Conservation (phyloP, 2,113 vertebrate species). For the Cyanoramphus novaezelandiae region DNA sequence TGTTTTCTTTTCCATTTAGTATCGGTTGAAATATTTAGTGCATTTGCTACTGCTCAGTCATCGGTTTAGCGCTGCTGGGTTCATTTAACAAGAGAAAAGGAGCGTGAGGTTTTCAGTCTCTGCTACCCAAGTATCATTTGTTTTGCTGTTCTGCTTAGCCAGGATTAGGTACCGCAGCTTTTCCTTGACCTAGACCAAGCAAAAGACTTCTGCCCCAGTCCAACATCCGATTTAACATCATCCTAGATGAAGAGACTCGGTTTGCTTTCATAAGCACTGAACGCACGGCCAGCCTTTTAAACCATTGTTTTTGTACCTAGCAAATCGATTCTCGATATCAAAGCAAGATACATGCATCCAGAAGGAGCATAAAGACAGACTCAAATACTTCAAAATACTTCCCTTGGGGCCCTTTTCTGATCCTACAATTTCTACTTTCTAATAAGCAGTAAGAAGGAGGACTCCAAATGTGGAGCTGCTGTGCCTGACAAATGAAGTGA, state of each 20-base stretch:
- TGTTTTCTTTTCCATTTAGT: background rate
- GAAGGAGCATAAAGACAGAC: background rate
- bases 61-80: background rate
- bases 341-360: background rate
- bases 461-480: background rate
- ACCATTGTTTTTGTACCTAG: background rate
- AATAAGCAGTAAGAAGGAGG: background rate
- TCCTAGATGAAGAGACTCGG: background rate
- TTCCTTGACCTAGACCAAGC: background rate
- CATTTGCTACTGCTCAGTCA: background rate
- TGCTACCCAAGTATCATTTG: background rate
- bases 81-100: background rate
- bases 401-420: background rate
- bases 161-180: background rate
- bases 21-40: background rate
- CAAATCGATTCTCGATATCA: background rate
- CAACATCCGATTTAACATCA: background rate
- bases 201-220: background rate
- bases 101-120: background rate
- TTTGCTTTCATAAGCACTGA: background rate
- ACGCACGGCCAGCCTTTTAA: background rate
- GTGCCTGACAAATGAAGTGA: conserved; percentile 24
- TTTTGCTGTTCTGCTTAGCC: background rate
- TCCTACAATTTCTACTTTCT: background rate
- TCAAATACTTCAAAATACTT: background rate